Percentiles rank a stretch among this genome's conserved stretches.
Conservation (phyloP, 2,888 invertebrate species). For the Mesorhabditis belari region DNA sequence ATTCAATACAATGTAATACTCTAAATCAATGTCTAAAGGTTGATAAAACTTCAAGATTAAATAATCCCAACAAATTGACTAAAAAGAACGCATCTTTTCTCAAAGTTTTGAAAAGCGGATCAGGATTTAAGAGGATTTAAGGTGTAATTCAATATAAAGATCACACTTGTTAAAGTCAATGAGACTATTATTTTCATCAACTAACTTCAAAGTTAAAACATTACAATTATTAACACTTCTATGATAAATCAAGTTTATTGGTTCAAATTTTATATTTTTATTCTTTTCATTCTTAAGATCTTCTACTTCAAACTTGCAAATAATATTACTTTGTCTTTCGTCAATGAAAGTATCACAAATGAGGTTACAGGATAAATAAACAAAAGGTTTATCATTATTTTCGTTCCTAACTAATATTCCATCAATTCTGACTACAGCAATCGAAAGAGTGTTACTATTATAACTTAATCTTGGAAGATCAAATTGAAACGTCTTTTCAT, state of each 20-base stretch:
- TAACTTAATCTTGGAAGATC: no score
- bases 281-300: no score
- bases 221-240: constrained; percentile 8
- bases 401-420: constrained; percentile 6
- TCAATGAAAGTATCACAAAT: no score
- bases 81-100: constrained; percentile 4
- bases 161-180: constrained; percentile 7
- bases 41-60: no score
- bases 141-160: constrained; percentile 3
- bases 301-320: no score
- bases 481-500: constrained; percentile 12
- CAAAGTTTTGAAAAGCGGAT: constrained; percentile 8
- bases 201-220: constrained; percentile 6
- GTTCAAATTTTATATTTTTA: constrained; percentile 4
- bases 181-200: constrained; percentile 6
- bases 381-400: no score
- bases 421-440: constrained; percentile 12
- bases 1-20: no score
- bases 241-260: constrained; percentile 10
- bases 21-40: no score
- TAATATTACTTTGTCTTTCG: no score
- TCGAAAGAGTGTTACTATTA: constrained; percentile 1
- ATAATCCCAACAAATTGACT: constrained; percentile 1
- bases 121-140: constrained; percentile 10
- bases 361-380: no score